phyloP scores from a whole-genome alignment of 1,140 invertebrate species.

The Zaprionus tsacasi region DNA sequence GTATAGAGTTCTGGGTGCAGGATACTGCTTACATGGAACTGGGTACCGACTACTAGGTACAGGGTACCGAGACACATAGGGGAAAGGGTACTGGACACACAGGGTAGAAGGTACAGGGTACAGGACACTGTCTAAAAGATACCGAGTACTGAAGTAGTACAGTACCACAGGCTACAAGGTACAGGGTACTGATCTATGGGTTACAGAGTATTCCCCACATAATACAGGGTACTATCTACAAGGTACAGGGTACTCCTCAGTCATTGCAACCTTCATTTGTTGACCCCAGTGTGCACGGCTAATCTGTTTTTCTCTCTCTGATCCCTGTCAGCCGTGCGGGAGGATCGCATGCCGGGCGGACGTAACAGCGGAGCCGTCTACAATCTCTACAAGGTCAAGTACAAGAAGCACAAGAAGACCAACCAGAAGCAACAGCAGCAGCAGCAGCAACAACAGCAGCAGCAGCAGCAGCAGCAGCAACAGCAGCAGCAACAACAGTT shows the following conservation, averaged over 20 bases:
- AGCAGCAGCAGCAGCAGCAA: conserved; percentile 84
- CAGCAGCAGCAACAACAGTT: conserved; percentile 84
- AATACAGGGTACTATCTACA: not conserved
- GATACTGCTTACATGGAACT: too few relatives aligned
- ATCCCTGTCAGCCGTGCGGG: conserved; percentile 92
- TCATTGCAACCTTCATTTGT: conserved; percentile 6
- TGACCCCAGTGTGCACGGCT: conserved; percentile 18
- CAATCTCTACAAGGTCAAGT: conserved; percentile 99
- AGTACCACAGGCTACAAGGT: too few relatives aligned
- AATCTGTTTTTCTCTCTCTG: not conserved
- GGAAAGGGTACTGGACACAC: too few relatives aligned
- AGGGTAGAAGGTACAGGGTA: too few relatives aligned
- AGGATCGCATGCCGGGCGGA: conserved; percentile 99
- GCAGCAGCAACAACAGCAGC: conserved; percentile 81
- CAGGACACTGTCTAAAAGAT: too few relatives aligned
- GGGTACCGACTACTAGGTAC: too few relatives aligned
- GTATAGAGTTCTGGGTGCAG: too few relatives aligned
- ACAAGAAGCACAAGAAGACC: conserved; percentile 98
- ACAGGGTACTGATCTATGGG: too few relatives aligned
- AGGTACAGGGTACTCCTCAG: not conserved
- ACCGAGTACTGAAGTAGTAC: too few relatives aligned
- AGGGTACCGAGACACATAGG: too few relatives aligned
- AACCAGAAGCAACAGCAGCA: conserved; percentile 86
- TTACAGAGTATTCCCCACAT: too few relatives aligned
- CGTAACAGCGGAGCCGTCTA: conserved; percentile 99